A percentile compares a stretch with the other conserved stretches of the same genome.
Conservation (phyloP, 2,888 invertebrate genomes). For the Pseudococcus longispinus region DNA sequence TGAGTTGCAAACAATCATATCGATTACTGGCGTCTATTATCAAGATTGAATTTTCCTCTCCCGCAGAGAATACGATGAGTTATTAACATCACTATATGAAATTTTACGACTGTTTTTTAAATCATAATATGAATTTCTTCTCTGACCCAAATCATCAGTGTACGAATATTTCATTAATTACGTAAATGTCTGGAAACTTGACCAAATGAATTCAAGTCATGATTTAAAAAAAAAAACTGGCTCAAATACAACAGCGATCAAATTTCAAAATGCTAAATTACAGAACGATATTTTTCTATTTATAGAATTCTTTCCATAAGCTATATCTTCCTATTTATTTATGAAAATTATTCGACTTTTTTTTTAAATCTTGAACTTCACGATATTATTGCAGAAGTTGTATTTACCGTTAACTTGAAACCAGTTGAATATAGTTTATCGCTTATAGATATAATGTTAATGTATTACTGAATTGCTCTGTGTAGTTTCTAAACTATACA, state of each 20-base stretch:
- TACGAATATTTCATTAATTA: neutral
- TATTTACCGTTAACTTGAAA: constrained; percentile 31
- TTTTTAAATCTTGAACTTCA: neutral
- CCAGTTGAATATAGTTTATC: constrained; percentile 7
- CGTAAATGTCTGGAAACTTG: neutral
- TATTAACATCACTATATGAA: neutral
- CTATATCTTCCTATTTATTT: neutral
- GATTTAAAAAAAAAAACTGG: neutral
- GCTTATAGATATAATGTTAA: neutral
- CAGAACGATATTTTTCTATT: neutral
- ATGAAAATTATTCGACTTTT: neutral
- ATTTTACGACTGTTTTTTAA: neutral
- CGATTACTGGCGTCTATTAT: neutral
- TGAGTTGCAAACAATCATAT: neutral
- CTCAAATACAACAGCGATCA: no score
- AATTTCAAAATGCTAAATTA: neutral
- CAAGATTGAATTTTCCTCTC: neutral
- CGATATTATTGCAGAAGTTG: constrained; percentile 31
- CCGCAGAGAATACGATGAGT: neutral
- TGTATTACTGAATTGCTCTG: neutral
- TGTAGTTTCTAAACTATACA: neutral
- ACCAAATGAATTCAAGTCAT: neutral
- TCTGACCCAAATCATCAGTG: neutral
- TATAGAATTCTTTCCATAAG: no score
- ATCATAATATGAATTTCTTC: neutral